Base-by-base conservation (phyloP, 1,140 invertebrate genomes). In the Sarcophaga peregrina region DNA sequence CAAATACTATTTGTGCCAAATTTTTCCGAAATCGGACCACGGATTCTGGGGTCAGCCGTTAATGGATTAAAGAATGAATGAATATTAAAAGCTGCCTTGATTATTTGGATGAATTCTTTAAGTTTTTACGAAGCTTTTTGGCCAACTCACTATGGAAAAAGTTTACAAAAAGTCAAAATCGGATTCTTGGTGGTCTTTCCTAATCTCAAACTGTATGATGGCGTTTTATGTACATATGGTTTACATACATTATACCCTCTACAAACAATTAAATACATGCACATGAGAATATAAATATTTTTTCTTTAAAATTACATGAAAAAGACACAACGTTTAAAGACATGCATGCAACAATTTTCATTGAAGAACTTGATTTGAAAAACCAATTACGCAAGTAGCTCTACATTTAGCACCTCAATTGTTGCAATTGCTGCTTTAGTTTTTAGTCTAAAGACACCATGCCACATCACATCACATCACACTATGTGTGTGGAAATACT, bases 361-460 rank as follows among this genome's bases (percentile, higher is more conserved):
- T 78, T 50, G 20, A 50, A 78, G 75, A 78, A 78, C 75, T 78
- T 78, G 75, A 52, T 78, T 78, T 78, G 47, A 76, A 76, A 76
- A 76, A 50, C 15, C 48, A 78, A 78, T 78, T 78, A 78, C 75
- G 75, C 48, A 78, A 78, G 75, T 78, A 78, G 75, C 75, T 78
- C 75, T 78, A 78, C 75, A 52, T 78, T 78, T 78, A 78, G 75
- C 75, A 78, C 75, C 75, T 78, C 75, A 52, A 78, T 78, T 78
- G 47, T 50, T n/a, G 62, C n/a, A 20, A n/a, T 72, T 9, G 62
- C n/a, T 72, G 62, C 20, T 25, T 17, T 17, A 72, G 62, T 8
- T 25, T 25, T 72, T 72, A 72, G n/a, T n/a, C n/a, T 25, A 8
- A 20, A 72, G 62, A 25, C 37, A 25, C 62, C 62, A 72, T 20